Percentiles rank a stretch among this genome's conserved stretches.
phyloP scores from a whole-genome alignment of 2,113 vertebrate species.

The Clupea harengus region DNA sequence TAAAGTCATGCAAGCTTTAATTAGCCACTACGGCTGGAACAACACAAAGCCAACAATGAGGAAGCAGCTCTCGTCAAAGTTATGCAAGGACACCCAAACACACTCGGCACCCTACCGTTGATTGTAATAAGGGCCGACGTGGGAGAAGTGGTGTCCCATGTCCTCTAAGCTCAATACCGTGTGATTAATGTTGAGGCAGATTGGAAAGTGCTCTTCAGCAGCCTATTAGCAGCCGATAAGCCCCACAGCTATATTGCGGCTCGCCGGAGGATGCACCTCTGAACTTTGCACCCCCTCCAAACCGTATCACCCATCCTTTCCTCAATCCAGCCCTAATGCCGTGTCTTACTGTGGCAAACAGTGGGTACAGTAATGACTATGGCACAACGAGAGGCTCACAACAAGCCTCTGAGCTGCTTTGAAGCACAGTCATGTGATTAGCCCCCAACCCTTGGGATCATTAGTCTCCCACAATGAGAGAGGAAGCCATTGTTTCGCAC shows the following conservation, averaged over 20 bases:
- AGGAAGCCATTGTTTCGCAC: background rate
- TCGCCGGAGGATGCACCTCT: background rate
- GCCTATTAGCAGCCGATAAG: background rate
- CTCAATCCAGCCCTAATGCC: background rate
- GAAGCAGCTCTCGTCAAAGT: slow-evolving; percentile 5
- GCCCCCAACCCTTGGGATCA: background rate
- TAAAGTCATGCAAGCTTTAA: background rate
- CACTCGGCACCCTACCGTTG: background rate
- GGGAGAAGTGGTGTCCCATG: background rate
- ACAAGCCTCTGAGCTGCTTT: background rate
- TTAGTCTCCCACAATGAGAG: background rate
- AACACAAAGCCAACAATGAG: background rate
- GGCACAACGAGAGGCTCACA: background rate
- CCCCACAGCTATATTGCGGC: background rate
- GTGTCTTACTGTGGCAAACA: background rate
- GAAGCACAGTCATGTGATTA: background rate
- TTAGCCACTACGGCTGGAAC: background rate
- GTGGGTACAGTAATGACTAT: background rate
- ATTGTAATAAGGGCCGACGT: background rate
- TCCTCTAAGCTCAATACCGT: background rate
- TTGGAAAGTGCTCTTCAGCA: background rate
- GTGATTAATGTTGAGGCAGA: slow-evolving; percentile 28
- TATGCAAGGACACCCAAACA: background rate
- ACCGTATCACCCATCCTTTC: background rate
- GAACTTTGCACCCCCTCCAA: background rate